These are phyloP conservation scores for Philypnodon macrostomus DNA, from an alignment of 2,797 vertebrate species.

Conservation along the genomic window DNA sequence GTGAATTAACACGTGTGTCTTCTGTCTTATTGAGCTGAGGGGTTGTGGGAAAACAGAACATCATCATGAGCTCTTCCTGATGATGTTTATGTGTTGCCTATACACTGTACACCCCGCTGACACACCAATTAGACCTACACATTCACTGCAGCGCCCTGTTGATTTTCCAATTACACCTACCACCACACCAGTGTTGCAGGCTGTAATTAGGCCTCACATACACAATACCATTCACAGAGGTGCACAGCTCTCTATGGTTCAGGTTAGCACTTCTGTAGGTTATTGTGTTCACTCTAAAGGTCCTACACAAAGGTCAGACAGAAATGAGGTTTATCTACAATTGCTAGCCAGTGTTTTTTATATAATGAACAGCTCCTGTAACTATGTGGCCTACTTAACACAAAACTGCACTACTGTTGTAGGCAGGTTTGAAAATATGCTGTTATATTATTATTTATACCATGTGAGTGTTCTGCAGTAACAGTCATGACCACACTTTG, in stretches of 20 bases:
- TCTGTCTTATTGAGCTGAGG: slow-evolving; percentile 2
- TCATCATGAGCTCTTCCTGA: slow-evolving; percentile 17
- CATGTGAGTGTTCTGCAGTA: no score
- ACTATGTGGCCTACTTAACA: slow-evolving; percentile 2
- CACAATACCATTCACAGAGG: slow-evolving; percentile 25
- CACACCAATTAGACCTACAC: slow-evolving; percentile 53
- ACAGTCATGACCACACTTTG: no score
- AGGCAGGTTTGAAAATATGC: no score
- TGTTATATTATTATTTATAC: no score
- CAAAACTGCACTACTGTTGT: no score
- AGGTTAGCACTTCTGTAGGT: no score
- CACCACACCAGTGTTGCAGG: slow-evolving; percentile 11
- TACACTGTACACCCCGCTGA: slow-evolving; percentile 47
- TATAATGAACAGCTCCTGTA: neutral
- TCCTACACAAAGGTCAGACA: slow-evolving; percentile 7
- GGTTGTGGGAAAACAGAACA: neutral
- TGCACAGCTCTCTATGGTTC: slow-evolving; percentile 5
- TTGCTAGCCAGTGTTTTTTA: neutral
- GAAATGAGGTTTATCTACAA: neutral
- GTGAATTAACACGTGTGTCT: slow-evolving; percentile 8
- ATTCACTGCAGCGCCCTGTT: slow-evolving; percentile 32
- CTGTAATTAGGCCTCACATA: slow-evolving; percentile 47
- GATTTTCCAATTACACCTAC: slow-evolving; percentile 61
- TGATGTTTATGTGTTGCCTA: slow-evolving; percentile 24
- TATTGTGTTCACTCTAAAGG: no score